These are phyloP conservation scores for Gonioctena quinquepunctata DNA, from an alignment of 1,140 invertebrate species.

Conservation along the genomic window DNA sequence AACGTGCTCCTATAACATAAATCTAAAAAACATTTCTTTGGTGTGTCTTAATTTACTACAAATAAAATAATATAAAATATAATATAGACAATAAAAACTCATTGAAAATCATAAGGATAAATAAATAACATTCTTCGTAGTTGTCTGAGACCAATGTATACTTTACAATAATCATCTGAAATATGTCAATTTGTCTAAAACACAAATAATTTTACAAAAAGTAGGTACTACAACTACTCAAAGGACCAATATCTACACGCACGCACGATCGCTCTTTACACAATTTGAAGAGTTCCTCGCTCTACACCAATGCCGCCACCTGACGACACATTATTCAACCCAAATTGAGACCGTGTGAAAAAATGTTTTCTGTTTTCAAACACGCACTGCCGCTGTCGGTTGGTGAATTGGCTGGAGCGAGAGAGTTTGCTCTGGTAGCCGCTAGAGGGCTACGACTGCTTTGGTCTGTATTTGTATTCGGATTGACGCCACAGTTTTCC, in stretches of 20 bases:
- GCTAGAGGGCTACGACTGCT: constrained; percentile 69
- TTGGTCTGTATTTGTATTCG: constrained; percentile 52
- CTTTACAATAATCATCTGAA: constrained; percentile 34
- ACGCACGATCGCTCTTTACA: not conserved
- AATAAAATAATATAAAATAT: constrained; percentile 49
- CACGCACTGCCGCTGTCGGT: constrained; percentile 74
- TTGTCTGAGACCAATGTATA: constrained; percentile 44
- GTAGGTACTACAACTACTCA: constrained; percentile 8
- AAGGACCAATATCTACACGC: constrained; percentile 25
- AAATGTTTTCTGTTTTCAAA: constrained; percentile 64
- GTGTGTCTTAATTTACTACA: constrained; percentile 50
- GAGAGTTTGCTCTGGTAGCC: constrained; percentile 70
- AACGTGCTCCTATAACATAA: constrained; percentile 46
- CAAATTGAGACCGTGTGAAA: constrained; percentile 60
- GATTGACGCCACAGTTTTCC: constrained; percentile 47
- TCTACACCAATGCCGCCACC: not conserved
- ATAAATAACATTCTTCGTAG: constrained; percentile 46
- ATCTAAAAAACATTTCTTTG: constrained; percentile 51
- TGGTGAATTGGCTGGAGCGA: constrained; percentile 71
- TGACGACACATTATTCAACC: constrained; percentile 23
- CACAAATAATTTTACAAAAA: constrained; percentile 26
- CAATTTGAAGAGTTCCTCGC: constrained; percentile 3
- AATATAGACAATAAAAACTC: constrained; percentile 45
- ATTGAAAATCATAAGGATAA: constrained; percentile 40
- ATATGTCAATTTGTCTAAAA: constrained; percentile 20